Evolutionary conservation across 2,113 vertebrate genomes (phyloP).

Genomic region (Ceuthmochares aereus): DNA sequence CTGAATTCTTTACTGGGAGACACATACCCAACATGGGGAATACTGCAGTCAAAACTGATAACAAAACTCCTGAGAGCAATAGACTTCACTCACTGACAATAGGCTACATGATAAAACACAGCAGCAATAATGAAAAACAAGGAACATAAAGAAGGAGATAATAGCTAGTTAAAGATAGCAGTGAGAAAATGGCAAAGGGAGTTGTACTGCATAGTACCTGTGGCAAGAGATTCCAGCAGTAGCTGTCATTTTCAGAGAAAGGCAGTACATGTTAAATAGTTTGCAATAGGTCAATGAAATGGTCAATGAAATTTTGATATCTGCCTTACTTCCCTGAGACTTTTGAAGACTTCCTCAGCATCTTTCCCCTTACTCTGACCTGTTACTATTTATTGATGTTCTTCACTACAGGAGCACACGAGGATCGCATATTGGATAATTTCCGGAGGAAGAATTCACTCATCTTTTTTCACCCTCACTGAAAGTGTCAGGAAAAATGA

Average conservation of each 20-base stretch:
- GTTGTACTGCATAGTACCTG: neutral
- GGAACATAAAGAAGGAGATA: neutral
- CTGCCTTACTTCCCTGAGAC: neutral
- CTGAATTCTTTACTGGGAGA: constrained; percentile 38
- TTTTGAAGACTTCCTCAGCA: neutral
- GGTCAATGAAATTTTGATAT: neutral
- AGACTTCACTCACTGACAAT: neutral
- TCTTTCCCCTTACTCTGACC: neutral
- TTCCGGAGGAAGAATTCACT: neutral
- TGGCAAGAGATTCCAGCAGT: neutral
- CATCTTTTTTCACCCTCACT: neutral
- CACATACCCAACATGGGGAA: constrained; percentile 2
- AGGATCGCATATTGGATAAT: fast-evolving
- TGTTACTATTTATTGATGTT: neutral
- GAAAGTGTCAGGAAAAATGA: neutral
- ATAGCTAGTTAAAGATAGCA: neutral
- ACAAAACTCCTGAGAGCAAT: neutral
- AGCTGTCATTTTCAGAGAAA: neutral
- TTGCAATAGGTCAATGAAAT: neutral
- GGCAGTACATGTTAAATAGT: neutral
- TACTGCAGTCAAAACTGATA: constrained; percentile 5
- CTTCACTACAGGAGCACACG: neutral
- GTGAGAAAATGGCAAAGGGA: neutral
- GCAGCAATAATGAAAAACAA: neutral
- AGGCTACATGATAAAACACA: neutral